phyloP scores from a whole-genome alignment of 1,140 invertebrate species.

The Calosoma granatense region DNA sequence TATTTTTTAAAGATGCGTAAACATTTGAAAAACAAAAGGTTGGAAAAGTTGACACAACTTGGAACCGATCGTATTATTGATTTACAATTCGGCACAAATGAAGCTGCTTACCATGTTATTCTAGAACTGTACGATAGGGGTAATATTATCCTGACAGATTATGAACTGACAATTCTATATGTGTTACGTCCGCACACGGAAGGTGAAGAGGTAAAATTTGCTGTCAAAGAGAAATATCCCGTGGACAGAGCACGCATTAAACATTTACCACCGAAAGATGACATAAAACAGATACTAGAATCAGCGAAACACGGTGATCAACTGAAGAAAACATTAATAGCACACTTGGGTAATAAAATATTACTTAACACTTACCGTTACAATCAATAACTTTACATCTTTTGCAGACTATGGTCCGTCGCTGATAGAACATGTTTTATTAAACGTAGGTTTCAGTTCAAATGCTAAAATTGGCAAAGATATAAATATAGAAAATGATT shows the following conservation, averaged over 20 bases:
- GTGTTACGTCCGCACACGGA: slow-evolving; percentile 88
- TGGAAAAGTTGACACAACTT: slow-evolving; percentile 77
- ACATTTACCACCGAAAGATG: slow-evolving; percentile 35
- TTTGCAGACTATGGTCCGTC: slow-evolving; percentile 74
- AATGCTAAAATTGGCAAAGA: slow-evolving; percentile 41
- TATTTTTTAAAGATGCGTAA: slow-evolving; percentile 74
- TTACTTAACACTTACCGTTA: slow-evolving; percentile 10
- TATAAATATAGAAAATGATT: slow-evolving; percentile 54
- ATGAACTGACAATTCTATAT: slow-evolving; percentile 85
- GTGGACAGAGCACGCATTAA: slow-evolving; percentile 56
- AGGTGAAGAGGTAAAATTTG: slow-evolving; percentile 86
- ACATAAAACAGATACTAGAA: slow-evolving; percentile 44
- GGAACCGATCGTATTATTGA: slow-evolving; percentile 84
- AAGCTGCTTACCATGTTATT: slow-evolving; percentile 93
- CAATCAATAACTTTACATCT: background rate
- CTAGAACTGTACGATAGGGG: slow-evolving; percentile 95
- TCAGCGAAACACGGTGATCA: slow-evolving; percentile 62
- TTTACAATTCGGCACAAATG: slow-evolving; percentile 88
- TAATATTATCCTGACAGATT: slow-evolving; percentile 92
- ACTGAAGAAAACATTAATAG: slow-evolving; percentile 79
- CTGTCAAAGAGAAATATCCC: slow-evolving; percentile 88
- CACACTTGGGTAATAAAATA: slow-evolving; percentile 51
- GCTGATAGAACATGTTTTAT: slow-evolving; percentile 81
- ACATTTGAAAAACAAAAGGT: slow-evolving; percentile 90
- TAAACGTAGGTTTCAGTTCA: slow-evolving; percentile 54